Conservation (phyloP, 2,797 vertebrate species). For the Clarias platycephalus region DNA sequence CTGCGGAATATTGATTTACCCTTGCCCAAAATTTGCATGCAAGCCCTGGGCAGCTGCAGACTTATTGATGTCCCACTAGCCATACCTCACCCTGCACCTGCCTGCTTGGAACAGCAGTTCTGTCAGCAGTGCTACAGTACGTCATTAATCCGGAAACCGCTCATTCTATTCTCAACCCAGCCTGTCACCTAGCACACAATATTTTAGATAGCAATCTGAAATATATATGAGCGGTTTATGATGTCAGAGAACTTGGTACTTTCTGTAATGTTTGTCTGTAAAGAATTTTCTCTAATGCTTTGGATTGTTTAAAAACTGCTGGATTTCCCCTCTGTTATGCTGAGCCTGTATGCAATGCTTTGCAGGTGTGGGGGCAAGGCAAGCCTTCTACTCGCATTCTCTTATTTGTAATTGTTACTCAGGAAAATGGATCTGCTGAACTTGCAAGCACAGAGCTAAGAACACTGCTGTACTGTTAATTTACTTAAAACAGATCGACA, state of each 20-base stretch:
- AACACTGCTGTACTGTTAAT: slow-evolving; percentile 6
- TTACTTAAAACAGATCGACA: background rate
- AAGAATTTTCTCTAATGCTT: background rate
- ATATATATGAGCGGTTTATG: background rate
- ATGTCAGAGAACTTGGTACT: background rate
- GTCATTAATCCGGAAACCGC: background rate
- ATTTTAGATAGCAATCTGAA: background rate
- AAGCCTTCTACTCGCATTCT: background rate
- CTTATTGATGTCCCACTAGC: slow-evolving; percentile 31
- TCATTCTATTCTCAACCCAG: background rate
- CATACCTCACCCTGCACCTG: background rate
- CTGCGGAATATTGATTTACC: slow-evolving; percentile 37
- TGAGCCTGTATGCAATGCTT: slow-evolving; percentile 10
- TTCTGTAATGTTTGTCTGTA: background rate
- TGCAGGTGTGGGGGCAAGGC: slow-evolving; percentile 10
- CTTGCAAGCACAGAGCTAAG: slow-evolving; percentile 19
- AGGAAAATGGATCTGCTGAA: slow-evolving; percentile 26
- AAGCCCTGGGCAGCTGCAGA: slow-evolving; percentile 8
- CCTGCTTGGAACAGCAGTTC: slow-evolving; percentile 19
- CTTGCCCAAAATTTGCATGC: slow-evolving; percentile 20
- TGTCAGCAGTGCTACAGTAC: background rate
- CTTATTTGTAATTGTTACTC: slow-evolving; percentile 23
- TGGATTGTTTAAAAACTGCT: slow-evolving; percentile 8
- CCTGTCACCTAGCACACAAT: background rate
- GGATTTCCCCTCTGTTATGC: background rate